Evolutionary conservation across 92 coral and sea anemone genomes (phyloP), one percentile per base, ranked within the genome.

Genomic region (Zoanthus sociatus): DNA sequence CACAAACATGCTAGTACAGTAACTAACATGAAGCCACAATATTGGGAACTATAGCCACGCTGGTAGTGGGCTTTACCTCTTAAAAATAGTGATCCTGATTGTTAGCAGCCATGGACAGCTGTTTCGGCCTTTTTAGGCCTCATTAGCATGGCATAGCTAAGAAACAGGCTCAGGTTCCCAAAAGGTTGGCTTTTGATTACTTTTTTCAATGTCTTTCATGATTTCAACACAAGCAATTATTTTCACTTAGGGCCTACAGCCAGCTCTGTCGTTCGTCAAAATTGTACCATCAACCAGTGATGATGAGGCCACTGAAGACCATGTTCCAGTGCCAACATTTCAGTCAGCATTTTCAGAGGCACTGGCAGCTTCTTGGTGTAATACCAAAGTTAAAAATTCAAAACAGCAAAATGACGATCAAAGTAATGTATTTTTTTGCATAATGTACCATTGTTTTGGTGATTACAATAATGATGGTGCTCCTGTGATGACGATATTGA

Each of bases 331-430:
- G 37, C 99, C 99, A 5, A 93, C 99, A 13, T 96, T 93, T 85
- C 96, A 92, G 92, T 92, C 98, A 9, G 92, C 99, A 56, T 96
- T 96, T 72, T 91, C 96, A 13, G 94, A 96, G 26, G 99, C 98
- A 30, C 90, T 89, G 63, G 73, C 93, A 15, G 94, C 98, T 17
- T 88, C 88, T 66, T 86, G 92, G 92, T 60, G 84, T 37, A 51
- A 76, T 71, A 79, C 37, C 50, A 78, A 72, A 18, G 60, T 17
- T 15, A 4, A 30, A n/a, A 1, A 33, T 44, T 79, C 17, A 48
- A 46, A 45, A 12, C 90, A 66, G 85, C 87, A 86, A 58, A 48
- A 86, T 9, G 45, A 60, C 20, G 5, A 63, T 81, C 85, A 81
- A 64, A 68, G 85, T 63, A 81, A 44, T 50, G 7, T 50, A 50